Percentiles rank a stretch among this genome's conserved stretches.
Evolutionary conservation across 2,888 invertebrate species (phyloP).

Genomic region (Stenodema calcarata): DNA sequence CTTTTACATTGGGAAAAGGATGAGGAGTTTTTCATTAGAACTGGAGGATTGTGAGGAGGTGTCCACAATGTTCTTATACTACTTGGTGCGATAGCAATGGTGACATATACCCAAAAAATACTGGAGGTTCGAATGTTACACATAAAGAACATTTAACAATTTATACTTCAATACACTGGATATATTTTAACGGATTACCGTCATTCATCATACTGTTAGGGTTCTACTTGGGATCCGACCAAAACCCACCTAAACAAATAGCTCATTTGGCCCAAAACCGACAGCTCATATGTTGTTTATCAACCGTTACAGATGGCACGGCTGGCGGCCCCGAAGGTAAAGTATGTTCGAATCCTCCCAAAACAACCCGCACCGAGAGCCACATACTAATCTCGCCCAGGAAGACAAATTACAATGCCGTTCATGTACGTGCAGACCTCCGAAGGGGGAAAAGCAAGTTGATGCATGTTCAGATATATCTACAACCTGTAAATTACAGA

Average conservation of each 20-base stretch:
- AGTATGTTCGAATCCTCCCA: neutral
- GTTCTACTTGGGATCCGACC: neutral
- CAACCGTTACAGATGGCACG: neutral
- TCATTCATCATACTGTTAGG: too few species aligned
- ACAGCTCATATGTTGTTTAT: neutral
- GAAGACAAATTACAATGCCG: constrained; percentile 37
- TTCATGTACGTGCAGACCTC: neutral
- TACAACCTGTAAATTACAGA: constrained; percentile 45
- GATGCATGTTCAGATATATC: constrained; percentile 34
- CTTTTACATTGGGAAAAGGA: too few species aligned
- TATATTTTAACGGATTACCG: too few species aligned
- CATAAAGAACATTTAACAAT: too few species aligned
- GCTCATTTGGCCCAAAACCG: neutral
- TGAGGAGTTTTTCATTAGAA: too few species aligned
- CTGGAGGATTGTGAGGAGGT: too few species aligned
- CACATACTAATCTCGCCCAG: constrained; percentile 30
- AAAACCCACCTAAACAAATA: neutral
- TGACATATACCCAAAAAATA: too few species aligned
- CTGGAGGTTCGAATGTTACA: too few species aligned
- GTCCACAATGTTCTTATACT: too few species aligned
- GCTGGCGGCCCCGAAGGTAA: neutral
- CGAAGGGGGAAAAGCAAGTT: neutral
- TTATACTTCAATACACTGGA: too few species aligned
- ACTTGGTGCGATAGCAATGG: too few species aligned
- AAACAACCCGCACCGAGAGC: constrained; percentile 9